Evolutionary conservation across 1,140 invertebrate genomes (phyloP).

Genomic region (Helicorthomorpha holstii): DNA sequence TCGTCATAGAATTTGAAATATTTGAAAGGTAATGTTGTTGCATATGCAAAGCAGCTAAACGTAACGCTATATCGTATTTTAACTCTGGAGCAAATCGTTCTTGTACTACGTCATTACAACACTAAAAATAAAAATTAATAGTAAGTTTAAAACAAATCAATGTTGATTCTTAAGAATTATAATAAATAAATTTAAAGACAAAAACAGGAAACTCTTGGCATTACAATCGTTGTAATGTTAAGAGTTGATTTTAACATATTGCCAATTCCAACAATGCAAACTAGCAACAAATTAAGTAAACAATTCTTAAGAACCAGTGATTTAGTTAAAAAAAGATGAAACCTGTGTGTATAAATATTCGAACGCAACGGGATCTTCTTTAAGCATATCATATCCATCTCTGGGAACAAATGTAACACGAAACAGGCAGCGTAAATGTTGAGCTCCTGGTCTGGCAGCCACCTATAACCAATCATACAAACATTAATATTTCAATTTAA

Average conservation of each 20-base stretch:
- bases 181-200: too few relatives aligned
- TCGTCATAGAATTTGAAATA: constrained; percentile 41
- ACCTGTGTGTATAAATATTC: constrained; percentile 74
- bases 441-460: constrained; percentile 64
- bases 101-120: constrained; percentile 82
- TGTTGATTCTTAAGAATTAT: too few relatives aligned
- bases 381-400: constrained; percentile 61
- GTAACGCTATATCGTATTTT: constrained; percentile 65
- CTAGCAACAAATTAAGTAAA: too few relatives aligned
- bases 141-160: constrained; percentile 5
- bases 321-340: too few relatives aligned
- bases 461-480: constrained; percentile 40
- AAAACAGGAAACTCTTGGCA: too few relatives aligned
- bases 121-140: constrained; percentile 39
- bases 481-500: too few relatives aligned
- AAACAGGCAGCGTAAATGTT: constrained; percentile 73
- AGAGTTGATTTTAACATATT: too few relatives aligned
- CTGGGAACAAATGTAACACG: constrained; percentile 70
- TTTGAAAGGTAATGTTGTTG: constrained; percentile 70
- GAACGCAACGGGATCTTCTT: constrained; percentile 62
- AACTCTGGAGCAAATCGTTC: constrained; percentile 77
- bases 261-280: too few relatives aligned
- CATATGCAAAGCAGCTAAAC: constrained; percentile 72
- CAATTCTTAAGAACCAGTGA: too few relatives aligned
- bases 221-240: too few relatives aligned